A percentile compares a stretch with the other conserved stretches of the same genome.
Conservation (phyloP, 2,888 invertebrate genomes). For the Branchellion lobata region DNA sequence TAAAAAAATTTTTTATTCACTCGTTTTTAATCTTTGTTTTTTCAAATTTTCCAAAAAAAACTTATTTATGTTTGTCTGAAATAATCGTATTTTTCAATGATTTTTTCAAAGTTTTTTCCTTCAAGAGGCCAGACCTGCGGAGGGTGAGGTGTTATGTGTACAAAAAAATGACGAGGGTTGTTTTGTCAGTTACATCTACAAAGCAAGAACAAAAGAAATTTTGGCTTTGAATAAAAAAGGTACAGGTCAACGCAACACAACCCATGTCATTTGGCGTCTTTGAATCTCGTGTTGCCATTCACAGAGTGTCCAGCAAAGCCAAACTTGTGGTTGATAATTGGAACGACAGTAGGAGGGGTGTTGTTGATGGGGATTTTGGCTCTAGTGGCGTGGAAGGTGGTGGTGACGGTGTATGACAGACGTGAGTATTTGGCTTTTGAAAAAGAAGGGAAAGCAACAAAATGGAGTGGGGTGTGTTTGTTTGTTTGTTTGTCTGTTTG, state of each 20-base stretch:
- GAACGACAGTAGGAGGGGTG: slow-evolving; percentile 13
- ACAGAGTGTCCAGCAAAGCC: slow-evolving; percentile 11
- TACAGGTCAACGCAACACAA: not conserved
- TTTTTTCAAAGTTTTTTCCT: too few relatives aligned
- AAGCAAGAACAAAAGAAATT: not conserved
- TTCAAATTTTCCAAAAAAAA: too few relatives aligned
- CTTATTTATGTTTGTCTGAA: too few relatives aligned
- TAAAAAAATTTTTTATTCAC: too few relatives aligned
- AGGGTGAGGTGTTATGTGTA: not conserved
- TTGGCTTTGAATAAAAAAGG: slow-evolving; percentile 23
- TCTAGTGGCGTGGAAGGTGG: slow-evolving; percentile 40
- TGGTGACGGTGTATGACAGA: slow-evolving; percentile 39
- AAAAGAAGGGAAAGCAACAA: slow-evolving; percentile 18
- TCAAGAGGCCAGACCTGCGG: too few relatives aligned
- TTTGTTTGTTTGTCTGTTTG: not conserved
- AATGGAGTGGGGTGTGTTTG: slow-evolving; percentile 26
- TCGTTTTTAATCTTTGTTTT: too few relatives aligned
- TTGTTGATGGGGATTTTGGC: slow-evolving; percentile 16
- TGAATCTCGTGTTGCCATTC: not conserved
- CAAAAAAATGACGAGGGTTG: not conserved
- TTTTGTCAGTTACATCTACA: slow-evolving; percentile 3
- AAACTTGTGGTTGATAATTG: slow-evolving; percentile 32
- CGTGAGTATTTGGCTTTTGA: slow-evolving; percentile 41
- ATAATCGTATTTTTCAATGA: too few relatives aligned
- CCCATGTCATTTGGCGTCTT: not conserved